Evolutionary conservation across 2,888 invertebrate species (phyloP), one percentile per base, ranked within the genome.

Genomic region (Chironomus tentans): DNA sequence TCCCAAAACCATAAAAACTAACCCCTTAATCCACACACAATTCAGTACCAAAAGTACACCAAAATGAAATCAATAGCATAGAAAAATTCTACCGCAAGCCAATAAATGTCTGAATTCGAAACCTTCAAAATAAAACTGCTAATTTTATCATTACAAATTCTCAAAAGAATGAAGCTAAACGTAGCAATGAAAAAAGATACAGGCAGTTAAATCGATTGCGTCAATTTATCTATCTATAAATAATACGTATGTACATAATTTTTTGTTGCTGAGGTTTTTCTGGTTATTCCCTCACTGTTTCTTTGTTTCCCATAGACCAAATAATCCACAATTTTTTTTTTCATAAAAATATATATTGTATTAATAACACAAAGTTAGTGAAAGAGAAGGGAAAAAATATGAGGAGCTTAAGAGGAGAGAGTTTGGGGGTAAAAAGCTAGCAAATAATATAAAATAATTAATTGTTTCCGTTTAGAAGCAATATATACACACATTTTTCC

Each of bases 381-480:
- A 56, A 56, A 15, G 56, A 15, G 38, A 38, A 28, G 28, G 28
- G 5, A 10, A 38, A 38, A 38, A 38, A 10, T 38, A 38, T 38
- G 38, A 38, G 38, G 38, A 38, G 38, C 38, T 38, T 10, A 10
- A 38, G 38, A 6, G 28, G 5, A 6, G 3, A 28, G 50, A 50
- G 50, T 15, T n/a, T 2, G 56, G 18, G 56, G 12, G 65, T 13
- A 22, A 65, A 65, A 65, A 68, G 15, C 46, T 68, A 38, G 68
- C 46, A 68, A 68, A 68, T 28, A 68, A 68, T 68, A 38, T 68
- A 68, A 68, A 38, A 46, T 68, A 68, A 68, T 68, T 68, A 68
- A 68, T 68, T 68, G 46, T 68, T 68, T 68, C 68, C 68, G 68
- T 68, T 68, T 65, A 65, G 56, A 18, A 56, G 65, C 65, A 65